These are phyloP conservation scores for Bostrychus sinensis DNA, from an alignment of 2,113 vertebrate species.

Conservation along the genomic window DNA sequence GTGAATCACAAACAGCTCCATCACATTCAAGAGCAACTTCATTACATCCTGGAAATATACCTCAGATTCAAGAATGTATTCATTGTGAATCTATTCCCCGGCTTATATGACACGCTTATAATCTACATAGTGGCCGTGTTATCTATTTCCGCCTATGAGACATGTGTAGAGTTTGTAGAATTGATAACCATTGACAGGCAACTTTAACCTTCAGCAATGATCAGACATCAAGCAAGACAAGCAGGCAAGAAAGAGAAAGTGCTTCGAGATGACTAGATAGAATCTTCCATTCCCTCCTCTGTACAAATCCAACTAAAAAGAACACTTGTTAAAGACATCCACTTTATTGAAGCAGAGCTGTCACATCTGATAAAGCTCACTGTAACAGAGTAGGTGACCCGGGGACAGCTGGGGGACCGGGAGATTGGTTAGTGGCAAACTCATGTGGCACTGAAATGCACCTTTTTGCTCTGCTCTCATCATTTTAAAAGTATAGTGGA, in stretches of 20 bases:
- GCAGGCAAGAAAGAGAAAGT: conserved; percentile 38
- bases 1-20: conserved; percentile 54
- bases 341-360: conserved; percentile 69
- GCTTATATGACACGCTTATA: conserved; percentile 21
- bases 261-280: conserved; percentile 47
- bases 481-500: conserved; percentile 10
- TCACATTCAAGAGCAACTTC: conserved; percentile 64
- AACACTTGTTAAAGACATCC: conserved; percentile 74
- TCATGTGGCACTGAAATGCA: conserved; percentile 48
- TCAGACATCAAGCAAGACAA: conserved; percentile 41
- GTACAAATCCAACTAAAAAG: conserved; percentile 58
- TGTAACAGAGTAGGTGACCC: conserved; percentile 51
- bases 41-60: conserved; percentile 48
- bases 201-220: conserved; percentile 60
- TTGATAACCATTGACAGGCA: conserved; percentile 13
- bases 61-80: conserved; percentile 26
- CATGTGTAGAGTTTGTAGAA: conserved; percentile 1
- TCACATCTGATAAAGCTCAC: conserved; percentile 76
- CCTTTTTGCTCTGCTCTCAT: conserved; percentile 45
- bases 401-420: conserved; percentile 25
- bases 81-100: conserved; percentile 16
- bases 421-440: conserved; percentile 62
- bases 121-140: conserved; percentile 15
- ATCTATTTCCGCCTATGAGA: neutral
- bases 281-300: conserved; percentile 46